These are phyloP conservation scores for Hycleus phaleratus DNA, from an alignment of 1,140 invertebrate species.

Conservation along the genomic window DNA sequence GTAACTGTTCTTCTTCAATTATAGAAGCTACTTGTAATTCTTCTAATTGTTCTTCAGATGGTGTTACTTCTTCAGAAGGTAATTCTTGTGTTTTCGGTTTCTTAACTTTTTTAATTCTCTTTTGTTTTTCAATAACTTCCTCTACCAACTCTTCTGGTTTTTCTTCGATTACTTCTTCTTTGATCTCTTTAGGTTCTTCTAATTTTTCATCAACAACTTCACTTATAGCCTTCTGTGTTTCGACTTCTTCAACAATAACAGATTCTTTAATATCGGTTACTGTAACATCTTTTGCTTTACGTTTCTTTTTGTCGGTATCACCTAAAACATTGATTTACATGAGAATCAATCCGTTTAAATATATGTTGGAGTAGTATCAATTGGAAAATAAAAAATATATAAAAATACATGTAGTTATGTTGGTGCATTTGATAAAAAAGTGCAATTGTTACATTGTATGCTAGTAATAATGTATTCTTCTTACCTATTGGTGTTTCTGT, in stretches of 20 bases:
- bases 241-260: slow-evolving; percentile 26
- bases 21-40: slow-evolving; percentile 18
- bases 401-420: no score
- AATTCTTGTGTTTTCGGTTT: slow-evolving; percentile 10
- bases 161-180: slow-evolving; percentile 37
- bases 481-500: slow-evolving; percentile 23
- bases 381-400: neutral
- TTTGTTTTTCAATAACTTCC: slow-evolving; percentile 5
- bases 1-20: slow-evolving; percentile 28
- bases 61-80: slow-evolving; percentile 7
- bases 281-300: slow-evolving; percentile 18
- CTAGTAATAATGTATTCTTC: slow-evolving; percentile 2
- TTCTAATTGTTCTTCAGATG: slow-evolving; percentile 31
- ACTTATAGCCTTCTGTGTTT: slow-evolving; percentile 31
- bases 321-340: slow-evolving; percentile 23
- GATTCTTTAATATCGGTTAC: slow-evolving; percentile 28
- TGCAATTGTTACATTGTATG: no score
- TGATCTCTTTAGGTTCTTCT: slow-evolving; percentile 29
- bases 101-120: slow-evolving; percentile 32
- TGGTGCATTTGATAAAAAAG: no score
- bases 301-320: slow-evolving; percentile 6
- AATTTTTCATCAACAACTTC: slow-evolving; percentile 30
- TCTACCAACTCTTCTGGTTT: neutral
- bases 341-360: neutral
- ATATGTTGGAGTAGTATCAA: neutral